These are phyloP conservation scores for Tetragonula carbonaria DNA, from an alignment of 2,888 invertebrate genomes.

Conservation along the genomic window DNA sequence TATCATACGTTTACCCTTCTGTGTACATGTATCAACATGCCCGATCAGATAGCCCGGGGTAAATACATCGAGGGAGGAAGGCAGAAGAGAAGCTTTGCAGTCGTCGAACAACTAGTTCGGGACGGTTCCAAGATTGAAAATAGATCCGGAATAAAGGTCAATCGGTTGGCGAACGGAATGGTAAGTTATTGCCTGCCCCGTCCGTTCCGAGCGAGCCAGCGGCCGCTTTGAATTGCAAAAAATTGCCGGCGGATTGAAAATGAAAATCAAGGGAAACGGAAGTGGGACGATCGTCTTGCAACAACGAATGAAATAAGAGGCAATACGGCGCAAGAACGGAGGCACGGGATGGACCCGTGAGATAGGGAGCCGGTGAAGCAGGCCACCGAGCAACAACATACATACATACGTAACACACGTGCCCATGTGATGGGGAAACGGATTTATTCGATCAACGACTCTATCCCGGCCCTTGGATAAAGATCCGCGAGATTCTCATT, in stretches of 20 bases:
- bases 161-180: conserved; percentile 39
- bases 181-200: conserved; percentile 52
- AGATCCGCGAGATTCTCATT: conserved; percentile 29
- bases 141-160: conserved; percentile 56
- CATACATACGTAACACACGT: background rate
- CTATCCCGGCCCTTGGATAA: conserved; percentile 5
- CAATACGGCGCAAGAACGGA: conserved; percentile 48
- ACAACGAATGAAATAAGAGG: conserved; percentile 46
- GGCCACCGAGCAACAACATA: background rate
- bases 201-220: background rate
- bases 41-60: conserved; percentile 41
- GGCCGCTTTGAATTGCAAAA: conserved; percentile 55
- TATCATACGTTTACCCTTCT: conserved; percentile 40
- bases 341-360: conserved; percentile 41
- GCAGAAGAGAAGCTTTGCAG: conserved; percentile 15
- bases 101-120: conserved; percentile 33
- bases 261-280: conserved; percentile 45
- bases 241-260: conserved; percentile 41
- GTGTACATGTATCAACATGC: conserved; percentile 43
- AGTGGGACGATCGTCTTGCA: conserved; percentile 17
- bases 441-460: conserved; percentile 56
- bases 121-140: conserved; percentile 54
- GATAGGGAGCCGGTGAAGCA: background rate
- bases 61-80: conserved; percentile 44
- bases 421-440: conserved; percentile 41